A percentile compares a stretch with the other conserved stretches of the same genome.
Evolutionary conservation across 2,797 vertebrate genomes (phyloP).

Genomic region (Fundulus diaphanus): DNA sequence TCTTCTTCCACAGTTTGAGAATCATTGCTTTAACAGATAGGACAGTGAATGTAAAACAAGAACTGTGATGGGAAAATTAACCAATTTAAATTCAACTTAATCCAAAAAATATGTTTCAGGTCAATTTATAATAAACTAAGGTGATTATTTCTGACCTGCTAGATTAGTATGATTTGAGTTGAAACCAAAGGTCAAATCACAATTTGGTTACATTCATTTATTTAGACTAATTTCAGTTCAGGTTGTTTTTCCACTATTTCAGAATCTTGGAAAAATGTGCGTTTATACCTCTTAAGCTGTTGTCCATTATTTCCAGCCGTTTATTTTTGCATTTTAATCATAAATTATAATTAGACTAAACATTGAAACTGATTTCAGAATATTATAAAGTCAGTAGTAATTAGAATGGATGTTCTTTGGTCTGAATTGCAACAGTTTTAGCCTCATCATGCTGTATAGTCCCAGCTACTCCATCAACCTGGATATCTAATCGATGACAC

Average conservation of each 20-base stretch:
- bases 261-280: background rate
- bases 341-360: constrained; percentile 1
- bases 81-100: background rate
- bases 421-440: constrained; percentile 29
- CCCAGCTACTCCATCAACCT: constrained; percentile 57
- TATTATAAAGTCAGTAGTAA: constrained; percentile 28
- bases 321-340: background rate
- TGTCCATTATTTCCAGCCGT: background rate
- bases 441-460: constrained; percentile 33
- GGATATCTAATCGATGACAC: constrained; percentile 73
- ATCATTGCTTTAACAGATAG: background rate
- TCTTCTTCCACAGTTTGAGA: too few relatives aligned
- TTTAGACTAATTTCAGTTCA: constrained; percentile 44
- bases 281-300: background rate
- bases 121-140: too few relatives aligned
- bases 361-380: constrained; percentile 1
- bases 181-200: background rate
- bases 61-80: background rate
- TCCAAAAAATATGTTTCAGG: background rate
- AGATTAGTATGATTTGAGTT: background rate
- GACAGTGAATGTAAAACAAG: background rate
- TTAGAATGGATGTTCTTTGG: constrained; percentile 11
- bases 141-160: too few relatives aligned
- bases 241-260: constrained; percentile 24
- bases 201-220: constrained; percentile 14